A percentile compares a stretch with the other conserved stretches of the same genome.
phyloP scores from a whole-genome alignment of 1,140 invertebrate species.

The Epicauta chinensis region DNA sequence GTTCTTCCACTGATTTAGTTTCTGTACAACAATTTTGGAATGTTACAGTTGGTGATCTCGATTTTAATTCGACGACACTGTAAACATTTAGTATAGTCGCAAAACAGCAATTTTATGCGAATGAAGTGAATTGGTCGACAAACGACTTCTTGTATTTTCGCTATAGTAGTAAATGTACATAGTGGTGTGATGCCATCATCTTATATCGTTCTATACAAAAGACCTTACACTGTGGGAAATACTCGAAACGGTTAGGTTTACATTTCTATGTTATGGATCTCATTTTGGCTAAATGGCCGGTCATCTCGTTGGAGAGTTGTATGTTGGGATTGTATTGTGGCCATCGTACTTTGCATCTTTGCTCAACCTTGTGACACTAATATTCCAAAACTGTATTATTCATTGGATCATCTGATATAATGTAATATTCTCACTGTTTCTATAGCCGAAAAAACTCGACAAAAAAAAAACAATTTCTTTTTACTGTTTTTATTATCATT shows the following conservation, averaged over 20 bases:
- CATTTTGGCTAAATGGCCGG: constrained; percentile 24
- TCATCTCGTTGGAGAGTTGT: constrained; percentile 26
- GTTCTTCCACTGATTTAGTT: too few relatives aligned
- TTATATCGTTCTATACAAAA: constrained; percentile 22
- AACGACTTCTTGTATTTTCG: constrained; percentile 17
- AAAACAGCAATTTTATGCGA: constrained; percentile 16
- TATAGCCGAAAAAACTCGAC: too few relatives aligned
- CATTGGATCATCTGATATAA: constrained; percentile 5
- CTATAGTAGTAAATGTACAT: constrained; percentile 13
- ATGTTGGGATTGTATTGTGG: constrained; percentile 21
- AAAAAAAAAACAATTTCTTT: too few relatives aligned
- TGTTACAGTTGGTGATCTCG: constrained; percentile 4
- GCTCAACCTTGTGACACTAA: constrained; percentile 18
- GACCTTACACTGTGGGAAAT: constrained; percentile 21
- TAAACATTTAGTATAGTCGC: constrained; percentile 13
- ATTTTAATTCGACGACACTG: constrained; percentile 16
- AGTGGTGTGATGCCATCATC: constrained; percentile 16
- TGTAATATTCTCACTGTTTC: too few relatives aligned
- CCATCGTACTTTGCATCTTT: constrained; percentile 25
- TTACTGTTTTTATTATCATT: too few relatives aligned
- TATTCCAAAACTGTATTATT: constrained; percentile 5
- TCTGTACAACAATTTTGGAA: too few relatives aligned
- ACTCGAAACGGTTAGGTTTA: constrained; percentile 18
- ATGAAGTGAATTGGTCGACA: constrained; percentile 17
- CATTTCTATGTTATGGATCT: constrained; percentile 26